Conservation (phyloP, 37 sponge, comb jelly and placozoan genomes). For the Aphrocallistes beatrix region DNA sequence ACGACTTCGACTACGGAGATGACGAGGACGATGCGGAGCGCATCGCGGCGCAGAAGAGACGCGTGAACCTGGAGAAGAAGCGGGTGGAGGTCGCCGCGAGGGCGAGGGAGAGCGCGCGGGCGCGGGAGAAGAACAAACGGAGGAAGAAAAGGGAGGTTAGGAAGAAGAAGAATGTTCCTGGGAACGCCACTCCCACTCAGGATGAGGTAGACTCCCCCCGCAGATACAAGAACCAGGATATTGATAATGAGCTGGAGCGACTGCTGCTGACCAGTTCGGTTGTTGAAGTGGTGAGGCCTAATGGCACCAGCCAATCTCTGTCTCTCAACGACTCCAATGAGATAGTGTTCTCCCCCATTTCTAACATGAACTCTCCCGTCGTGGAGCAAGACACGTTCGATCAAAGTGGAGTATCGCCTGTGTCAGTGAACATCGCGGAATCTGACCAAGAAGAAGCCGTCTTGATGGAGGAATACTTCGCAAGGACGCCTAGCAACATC, state of each 20-base stretch:
- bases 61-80: background rate
- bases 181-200: background rate
- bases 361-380: background rate
- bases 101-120: background rate
- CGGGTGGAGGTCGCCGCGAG: background rate
- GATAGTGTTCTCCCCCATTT: background rate
- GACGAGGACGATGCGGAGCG: conserved; percentile 5
- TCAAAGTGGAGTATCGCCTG: background rate
- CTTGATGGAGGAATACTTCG: conserved; percentile 4
- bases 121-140: background rate
- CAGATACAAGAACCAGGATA: background rate
- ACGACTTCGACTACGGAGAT: conserved; percentile 8
- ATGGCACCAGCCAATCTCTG: too few relatives aligned
- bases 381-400: background rate
- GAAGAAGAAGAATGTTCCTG: background rate
- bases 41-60: background rate
- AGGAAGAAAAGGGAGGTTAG: background rate
- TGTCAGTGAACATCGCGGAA: background rate
- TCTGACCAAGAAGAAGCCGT: background rate
- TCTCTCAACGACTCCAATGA: too few relatives aligned
- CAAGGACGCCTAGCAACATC: background rate
- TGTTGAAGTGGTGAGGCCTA: too few relatives aligned
- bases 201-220: conserved; percentile 2
- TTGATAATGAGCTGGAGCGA: background rate
- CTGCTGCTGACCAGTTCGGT: background rate